Conservation (phyloP, 2,113 vertebrate species). For the Hippocampus zosterae region DNA sequence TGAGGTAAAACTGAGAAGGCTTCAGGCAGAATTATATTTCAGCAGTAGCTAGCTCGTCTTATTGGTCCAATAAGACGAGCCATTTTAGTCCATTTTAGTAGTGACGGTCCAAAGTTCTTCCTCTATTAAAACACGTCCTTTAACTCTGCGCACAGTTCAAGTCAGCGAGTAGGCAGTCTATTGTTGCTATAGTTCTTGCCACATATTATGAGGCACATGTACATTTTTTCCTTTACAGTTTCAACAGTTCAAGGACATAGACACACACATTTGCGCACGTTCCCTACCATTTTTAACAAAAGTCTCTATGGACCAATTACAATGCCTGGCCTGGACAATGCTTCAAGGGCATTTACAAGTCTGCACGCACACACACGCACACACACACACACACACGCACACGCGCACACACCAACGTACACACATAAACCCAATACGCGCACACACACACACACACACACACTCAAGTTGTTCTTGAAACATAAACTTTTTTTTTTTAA, state of each 20-base stretch:
- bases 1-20: not conserved
- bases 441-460: no score
- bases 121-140: not conserved
- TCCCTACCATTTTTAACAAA: conserved; percentile 15
- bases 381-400: no score
- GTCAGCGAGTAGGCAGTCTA: not conserved
- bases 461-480: no score
- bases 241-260: not conserved
- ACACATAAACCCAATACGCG: no score
- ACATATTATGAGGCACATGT: not conserved
- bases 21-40: not conserved
- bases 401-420: no score
- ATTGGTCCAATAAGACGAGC: no score
- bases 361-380: not conserved
- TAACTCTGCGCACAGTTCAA: not conserved
- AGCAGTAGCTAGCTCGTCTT: not conserved
- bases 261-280: not conserved
- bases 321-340: conserved; percentile 35
- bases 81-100: not conserved
- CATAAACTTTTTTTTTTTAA: no score
- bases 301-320: conserved; percentile 54
- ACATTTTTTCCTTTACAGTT: not conserved
- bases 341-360: conserved; percentile 37
- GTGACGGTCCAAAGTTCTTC: not conserved
- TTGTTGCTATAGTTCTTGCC: not conserved